Percentiles rank a stretch among this genome's conserved stretches.
phyloP scores from a whole-genome alignment of 2,797 vertebrate genomes.

The Sebastiscus tertius region DNA sequence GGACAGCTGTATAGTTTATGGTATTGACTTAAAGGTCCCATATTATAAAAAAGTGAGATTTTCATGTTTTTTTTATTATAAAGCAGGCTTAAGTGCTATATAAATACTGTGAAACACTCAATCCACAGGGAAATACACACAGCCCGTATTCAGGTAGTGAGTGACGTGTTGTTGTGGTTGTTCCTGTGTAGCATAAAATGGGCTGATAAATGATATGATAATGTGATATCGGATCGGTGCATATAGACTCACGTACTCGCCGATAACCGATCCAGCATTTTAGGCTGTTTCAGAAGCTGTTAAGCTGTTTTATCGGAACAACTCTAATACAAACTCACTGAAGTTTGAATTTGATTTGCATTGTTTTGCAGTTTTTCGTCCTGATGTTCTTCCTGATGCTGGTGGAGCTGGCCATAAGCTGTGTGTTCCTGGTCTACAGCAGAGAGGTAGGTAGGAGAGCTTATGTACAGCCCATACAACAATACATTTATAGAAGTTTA shows the following conservation, averaged over 20 bases:
- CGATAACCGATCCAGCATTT: not conserved
- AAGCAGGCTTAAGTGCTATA: too few relatives aligned
- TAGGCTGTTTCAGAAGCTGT: too few relatives aligned
- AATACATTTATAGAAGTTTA: not conserved
- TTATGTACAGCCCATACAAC: not conserved
- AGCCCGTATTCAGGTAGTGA: not conserved
- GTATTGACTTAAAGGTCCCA: not conserved
- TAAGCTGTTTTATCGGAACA: too few relatives aligned
- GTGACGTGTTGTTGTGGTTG: not conserved
- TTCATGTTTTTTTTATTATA: too few relatives aligned
- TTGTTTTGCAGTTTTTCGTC: slow-evolving; percentile 67
- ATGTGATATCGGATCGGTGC: not conserved
- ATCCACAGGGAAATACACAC: too few relatives aligned
- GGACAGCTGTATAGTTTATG: not conserved
- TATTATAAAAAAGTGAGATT: too few relatives aligned
- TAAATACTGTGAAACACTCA: too few relatives aligned
- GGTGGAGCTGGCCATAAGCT: slow-evolving; percentile 78
- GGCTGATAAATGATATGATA: not conserved
- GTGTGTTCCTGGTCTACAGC: slow-evolving; percentile 72
- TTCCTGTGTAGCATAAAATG: not conserved
- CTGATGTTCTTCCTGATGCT: slow-evolving; percentile 77
- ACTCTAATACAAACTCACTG: not conserved
- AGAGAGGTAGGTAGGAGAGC: slow-evolving; percentile 51
- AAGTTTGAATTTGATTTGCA: not conserved
- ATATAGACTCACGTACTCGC: not conserved